Evolutionary conservation across 2,888 invertebrate genomes (phyloP).

Genomic region (Tortricodes alternella): DNA sequence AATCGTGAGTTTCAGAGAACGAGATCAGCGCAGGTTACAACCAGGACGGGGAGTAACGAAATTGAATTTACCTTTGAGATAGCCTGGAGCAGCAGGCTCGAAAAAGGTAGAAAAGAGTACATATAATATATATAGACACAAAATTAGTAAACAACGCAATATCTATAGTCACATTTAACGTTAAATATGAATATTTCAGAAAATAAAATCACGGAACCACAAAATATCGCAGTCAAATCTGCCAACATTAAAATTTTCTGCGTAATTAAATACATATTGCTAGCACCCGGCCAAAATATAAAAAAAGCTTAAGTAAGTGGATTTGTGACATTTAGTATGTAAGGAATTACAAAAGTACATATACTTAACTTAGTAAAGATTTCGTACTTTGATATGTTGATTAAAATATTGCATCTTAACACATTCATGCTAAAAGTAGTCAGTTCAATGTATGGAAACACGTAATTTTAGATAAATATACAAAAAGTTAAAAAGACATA

Average conservation of each 20-base stretch:
- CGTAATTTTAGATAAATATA: not conserved
- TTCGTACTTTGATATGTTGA: conserved; percentile 20
- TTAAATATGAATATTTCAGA: too few relatives aligned
- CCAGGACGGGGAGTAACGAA: too few relatives aligned
- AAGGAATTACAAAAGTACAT: too few relatives aligned
- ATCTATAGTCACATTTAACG: too few relatives aligned
- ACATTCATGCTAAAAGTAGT: not conserved
- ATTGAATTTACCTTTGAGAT: too few relatives aligned
- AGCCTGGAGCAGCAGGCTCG: too few relatives aligned
- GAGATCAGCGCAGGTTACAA: too few relatives aligned
- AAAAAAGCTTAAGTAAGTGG: conserved; percentile 9
- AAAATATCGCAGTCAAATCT: not conserved
- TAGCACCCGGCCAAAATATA: conserved; percentile 8
- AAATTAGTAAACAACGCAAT: conserved; percentile 20
- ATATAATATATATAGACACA: too few relatives aligned
- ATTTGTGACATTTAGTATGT: conserved; percentile 26
- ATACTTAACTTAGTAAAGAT: conserved; percentile 6
- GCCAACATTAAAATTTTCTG: too few relatives aligned
- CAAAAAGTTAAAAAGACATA: not conserved
- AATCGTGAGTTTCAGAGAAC: too few relatives aligned
- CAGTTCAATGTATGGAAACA: not conserved
- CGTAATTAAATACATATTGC: conserved; percentile 14
- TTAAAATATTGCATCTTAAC: conserved; percentile 18
- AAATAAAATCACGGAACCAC: too few relatives aligned
- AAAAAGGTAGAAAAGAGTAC: too few relatives aligned